Evolutionary conservation across 2,113 vertebrate species (phyloP).

Genomic region (Ochotona princeps): DNA sequence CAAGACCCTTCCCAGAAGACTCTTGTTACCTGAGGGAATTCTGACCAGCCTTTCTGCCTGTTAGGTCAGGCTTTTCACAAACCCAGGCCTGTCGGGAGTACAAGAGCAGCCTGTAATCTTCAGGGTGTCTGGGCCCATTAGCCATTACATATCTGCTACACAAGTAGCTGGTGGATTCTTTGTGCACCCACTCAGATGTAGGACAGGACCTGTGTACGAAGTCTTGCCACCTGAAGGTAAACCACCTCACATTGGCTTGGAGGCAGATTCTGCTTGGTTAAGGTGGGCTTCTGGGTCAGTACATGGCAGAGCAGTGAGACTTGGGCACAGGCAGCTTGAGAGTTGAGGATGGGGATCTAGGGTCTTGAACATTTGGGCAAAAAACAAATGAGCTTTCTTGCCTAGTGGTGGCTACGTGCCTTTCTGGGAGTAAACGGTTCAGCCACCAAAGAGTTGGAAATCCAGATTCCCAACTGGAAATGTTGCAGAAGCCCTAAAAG

Average conservation of each 20-base stretch:
- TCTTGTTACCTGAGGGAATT: neutral
- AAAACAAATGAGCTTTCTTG: neutral
- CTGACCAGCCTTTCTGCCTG: neutral
- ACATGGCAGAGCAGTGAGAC: neutral
- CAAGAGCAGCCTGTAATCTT: neutral
- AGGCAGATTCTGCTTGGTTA: conserved; percentile 8
- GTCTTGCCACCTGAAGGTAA: neutral
- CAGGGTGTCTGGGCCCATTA: neutral
- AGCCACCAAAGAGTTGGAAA: conserved; percentile 39
- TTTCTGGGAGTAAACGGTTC: neutral
- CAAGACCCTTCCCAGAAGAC: conserved; percentile 3
- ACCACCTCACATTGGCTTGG: conserved; percentile 14
- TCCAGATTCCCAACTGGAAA: conserved; percentile 36
- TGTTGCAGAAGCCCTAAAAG: conserved; percentile 63
- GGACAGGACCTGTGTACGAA: neutral
- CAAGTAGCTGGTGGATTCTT: neutral
- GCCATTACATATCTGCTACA: neutral
- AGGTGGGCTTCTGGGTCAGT: neutral
- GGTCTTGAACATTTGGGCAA: neutral
- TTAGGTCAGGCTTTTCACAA: neutral
- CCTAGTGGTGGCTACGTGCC: neutral
- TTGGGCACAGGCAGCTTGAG: neutral
- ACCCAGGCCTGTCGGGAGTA: neutral
- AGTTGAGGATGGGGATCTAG: no score
- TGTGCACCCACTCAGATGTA: neutral